These are phyloP conservation scores for Ramphastos sulfuratus DNA, from an alignment of 2,113 vertebrate genomes.

Conservation along the genomic window DNA sequence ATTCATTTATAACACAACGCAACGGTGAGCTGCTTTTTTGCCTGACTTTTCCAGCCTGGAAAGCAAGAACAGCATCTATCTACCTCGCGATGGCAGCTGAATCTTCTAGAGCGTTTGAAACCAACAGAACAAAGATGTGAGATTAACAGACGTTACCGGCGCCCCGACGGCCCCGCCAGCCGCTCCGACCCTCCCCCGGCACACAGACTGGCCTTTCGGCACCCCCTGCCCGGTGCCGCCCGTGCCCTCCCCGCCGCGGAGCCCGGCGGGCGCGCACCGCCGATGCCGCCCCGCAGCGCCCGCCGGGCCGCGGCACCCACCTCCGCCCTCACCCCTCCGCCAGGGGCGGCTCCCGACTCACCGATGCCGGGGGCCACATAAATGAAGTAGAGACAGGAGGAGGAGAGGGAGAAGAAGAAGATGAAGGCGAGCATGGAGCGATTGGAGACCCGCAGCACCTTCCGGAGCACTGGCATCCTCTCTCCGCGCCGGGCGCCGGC, in stretches of 20 bases:
- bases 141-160: not conserved
- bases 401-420: slow-evolving; percentile 94
- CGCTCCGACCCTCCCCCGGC: not conserved
- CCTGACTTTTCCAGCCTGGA: not conserved
- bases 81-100: slow-evolving; percentile 27
- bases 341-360: slow-evolving; percentile 67
- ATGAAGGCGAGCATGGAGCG: slow-evolving; percentile 94
- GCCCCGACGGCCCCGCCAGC: not conserved
- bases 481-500: slow-evolving; percentile 12
- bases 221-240: not conserved
- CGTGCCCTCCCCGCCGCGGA: not conserved
- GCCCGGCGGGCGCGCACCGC: not conserved
- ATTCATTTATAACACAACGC: not conserved
- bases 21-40: not conserved
- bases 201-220: not conserved
- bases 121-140: slow-evolving; percentile 28
- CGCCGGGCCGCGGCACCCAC: not conserved
- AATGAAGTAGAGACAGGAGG: slow-evolving; percentile 95
- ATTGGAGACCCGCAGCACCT: slow-evolving; percentile 89
- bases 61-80: not conserved
- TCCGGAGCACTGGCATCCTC: slow-evolving; percentile 85
- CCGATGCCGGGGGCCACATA: slow-evolving; percentile 95
- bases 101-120: slow-evolving; percentile 46
- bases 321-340: no score
- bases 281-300: not conserved